phyloP scores from a whole-genome alignment of 2,113 vertebrate genomes.

The Petrocephalus zakoni region DNA sequence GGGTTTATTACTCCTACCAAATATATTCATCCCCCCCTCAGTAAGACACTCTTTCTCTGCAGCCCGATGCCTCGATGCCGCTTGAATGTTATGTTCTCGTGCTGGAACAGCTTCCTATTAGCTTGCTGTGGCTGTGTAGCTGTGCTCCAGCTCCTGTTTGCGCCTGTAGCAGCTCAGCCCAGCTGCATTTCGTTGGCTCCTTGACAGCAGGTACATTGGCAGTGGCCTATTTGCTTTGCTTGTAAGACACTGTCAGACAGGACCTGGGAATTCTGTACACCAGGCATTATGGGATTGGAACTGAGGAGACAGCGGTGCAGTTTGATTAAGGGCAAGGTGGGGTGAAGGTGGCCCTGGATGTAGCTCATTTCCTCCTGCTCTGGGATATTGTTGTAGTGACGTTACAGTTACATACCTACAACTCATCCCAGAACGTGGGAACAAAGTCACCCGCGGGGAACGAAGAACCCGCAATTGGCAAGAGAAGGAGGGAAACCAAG shows the following conservation, averaged over 20 bases:
- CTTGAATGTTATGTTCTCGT: not conserved
- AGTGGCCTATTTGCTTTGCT: not conserved
- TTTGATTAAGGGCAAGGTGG: not conserved
- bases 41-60: not conserved
- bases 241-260: not conserved
- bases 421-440: not conserved
- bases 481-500: not conserved
- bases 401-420: not conserved
- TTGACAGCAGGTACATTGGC: not conserved
- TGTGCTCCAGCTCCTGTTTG: not conserved
- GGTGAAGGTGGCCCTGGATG: not conserved
- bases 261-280: not conserved
- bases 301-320: not conserved
- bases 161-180: not conserved
- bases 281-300: not conserved
- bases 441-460: not conserved
- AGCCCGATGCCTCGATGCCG: not conserved
- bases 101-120: not conserved
- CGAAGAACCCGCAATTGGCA: not conserved
- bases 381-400: not conserved
- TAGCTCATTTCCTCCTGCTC: not conserved
- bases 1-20: not conserved
- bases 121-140: not conserved
- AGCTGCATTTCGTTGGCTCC: too few relatives aligned
- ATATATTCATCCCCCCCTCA: not conserved